phyloP scores from a whole-genome alignment of 1,140 invertebrate species.

The Meloidogyne floridensis region DNA sequence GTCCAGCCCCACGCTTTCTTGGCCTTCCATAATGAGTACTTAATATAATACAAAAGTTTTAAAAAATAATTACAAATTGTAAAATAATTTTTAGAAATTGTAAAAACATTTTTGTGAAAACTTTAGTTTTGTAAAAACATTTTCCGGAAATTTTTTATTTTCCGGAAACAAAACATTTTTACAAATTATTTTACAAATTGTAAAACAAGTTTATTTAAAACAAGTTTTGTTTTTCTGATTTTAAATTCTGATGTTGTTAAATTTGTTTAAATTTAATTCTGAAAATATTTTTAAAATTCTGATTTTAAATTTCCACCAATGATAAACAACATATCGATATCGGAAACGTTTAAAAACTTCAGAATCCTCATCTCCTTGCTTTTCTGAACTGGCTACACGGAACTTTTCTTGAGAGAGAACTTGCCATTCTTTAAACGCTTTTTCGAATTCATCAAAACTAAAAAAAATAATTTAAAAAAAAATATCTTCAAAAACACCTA shows the following conservation, averaged over 20 bases:
- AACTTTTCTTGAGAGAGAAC: slow-evolving; percentile 50
- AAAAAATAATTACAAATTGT: no score
- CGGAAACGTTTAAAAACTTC: slow-evolving; percentile 43
- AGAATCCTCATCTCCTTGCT: slow-evolving; percentile 27
- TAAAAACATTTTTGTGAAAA: no score
- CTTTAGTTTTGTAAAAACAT: no score
- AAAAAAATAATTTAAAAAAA: neutral
- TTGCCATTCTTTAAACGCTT: slow-evolving; percentile 55
- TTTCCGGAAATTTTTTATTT: no score
- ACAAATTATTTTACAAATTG: no score
- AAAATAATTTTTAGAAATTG: no score
- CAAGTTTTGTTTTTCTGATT: no score
- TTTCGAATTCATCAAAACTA: slow-evolving; percentile 49
- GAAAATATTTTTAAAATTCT: no score
- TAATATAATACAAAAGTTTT: neutral
- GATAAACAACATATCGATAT: slow-evolving; percentile 61
- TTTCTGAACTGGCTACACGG: slow-evolving; percentile 56
- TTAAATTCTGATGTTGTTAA: no score
- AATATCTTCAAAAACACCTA: neutral
- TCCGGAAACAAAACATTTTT: no score
- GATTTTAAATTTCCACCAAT: slow-evolving; percentile 41
- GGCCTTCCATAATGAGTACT: slow-evolving; percentile 54
- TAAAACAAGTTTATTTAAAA: no score
- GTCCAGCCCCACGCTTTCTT: slow-evolving; percentile 57
- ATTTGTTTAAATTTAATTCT: no score